Evolutionary conservation across 2,888 invertebrate genomes (phyloP).

Genomic region (Erebia epiphron): DNA sequence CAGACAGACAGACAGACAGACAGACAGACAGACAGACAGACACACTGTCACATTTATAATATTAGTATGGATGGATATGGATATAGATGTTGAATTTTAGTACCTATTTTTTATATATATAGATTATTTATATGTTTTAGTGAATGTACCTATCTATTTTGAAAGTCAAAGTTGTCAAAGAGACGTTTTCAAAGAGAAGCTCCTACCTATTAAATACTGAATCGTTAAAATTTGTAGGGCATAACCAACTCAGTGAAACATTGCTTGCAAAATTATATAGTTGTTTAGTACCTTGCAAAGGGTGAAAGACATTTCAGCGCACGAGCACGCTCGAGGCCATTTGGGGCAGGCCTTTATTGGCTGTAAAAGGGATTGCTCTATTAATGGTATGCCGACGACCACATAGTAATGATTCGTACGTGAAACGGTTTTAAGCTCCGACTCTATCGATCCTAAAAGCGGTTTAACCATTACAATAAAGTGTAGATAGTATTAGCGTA

Average conservation of each 20-base stretch:
- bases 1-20: too few species aligned
- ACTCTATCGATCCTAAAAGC: background rate
- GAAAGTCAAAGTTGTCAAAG: too few species aligned
- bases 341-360: slow-evolving; percentile 52
- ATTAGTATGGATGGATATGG: too few species aligned
- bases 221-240: too few species aligned
- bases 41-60: too few species aligned
- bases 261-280: background rate
- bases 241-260: background rate
- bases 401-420: slow-evolving; percentile 39
- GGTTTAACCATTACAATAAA: background rate
- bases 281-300: slow-evolving; percentile 6
- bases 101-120: too few species aligned
- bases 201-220: background rate
- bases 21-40: too few species aligned
- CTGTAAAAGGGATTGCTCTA: slow-evolving; percentile 66
- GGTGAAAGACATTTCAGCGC: slow-evolving; percentile 35
- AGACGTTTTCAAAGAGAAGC: too few species aligned
- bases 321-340: slow-evolving; percentile 27
- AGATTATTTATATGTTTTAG: too few species aligned
- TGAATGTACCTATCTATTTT: too few species aligned
- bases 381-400: slow-evolving; percentile 54
- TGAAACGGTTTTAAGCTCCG: slow-evolving; percentile 22
- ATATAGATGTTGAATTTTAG: too few species aligned
- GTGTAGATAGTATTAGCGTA: background rate